A percentile compares a stretch with the other conserved stretches of the same genome.
phyloP scores from a whole-genome alignment of 2,797 vertebrate genomes.

The Aldrovandia affinis region DNA sequence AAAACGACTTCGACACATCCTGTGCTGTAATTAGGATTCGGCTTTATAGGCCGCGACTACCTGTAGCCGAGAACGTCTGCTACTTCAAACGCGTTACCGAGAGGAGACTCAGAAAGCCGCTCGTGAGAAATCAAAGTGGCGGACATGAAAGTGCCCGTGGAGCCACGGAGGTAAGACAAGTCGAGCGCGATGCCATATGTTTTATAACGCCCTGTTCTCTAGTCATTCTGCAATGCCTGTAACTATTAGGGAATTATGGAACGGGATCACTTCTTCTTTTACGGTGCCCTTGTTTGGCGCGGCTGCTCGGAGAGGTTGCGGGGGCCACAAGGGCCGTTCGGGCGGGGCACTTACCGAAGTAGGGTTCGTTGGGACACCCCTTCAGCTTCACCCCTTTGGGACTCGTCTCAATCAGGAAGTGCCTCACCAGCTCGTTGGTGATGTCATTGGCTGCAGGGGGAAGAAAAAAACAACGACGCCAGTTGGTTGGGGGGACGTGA shows the following conservation, averaged over 20 bases:
- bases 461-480: constrained; percentile 14
- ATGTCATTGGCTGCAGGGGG: constrained; percentile 76
- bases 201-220: background rate
- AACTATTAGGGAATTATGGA: background rate
- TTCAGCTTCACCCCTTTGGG: constrained; percentile 97
- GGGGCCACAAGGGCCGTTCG: background rate
- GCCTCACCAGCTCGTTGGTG: constrained; percentile 92
- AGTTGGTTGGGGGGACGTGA: background rate
- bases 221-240: background rate
- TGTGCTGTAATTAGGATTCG: constrained; percentile 54
- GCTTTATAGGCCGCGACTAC: constrained; percentile 17
- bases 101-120: background rate
- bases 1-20: constrained; percentile 43
- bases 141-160: background rate
- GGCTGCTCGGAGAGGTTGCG: background rate
- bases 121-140: constrained; percentile 5
- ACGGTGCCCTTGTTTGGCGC: background rate
- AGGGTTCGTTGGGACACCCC: constrained; percentile 95
- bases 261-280: background rate
- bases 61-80: background rate
- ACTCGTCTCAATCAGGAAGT: constrained; percentile 97
- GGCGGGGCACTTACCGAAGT: constrained; percentile 86
- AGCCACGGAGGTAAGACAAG: too few relatives aligned
- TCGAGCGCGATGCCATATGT: background rate
- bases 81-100: background rate